phyloP scores from a whole-genome alignment of 2,797 vertebrate genomes.

The Chrysolophus pictus region DNA sequence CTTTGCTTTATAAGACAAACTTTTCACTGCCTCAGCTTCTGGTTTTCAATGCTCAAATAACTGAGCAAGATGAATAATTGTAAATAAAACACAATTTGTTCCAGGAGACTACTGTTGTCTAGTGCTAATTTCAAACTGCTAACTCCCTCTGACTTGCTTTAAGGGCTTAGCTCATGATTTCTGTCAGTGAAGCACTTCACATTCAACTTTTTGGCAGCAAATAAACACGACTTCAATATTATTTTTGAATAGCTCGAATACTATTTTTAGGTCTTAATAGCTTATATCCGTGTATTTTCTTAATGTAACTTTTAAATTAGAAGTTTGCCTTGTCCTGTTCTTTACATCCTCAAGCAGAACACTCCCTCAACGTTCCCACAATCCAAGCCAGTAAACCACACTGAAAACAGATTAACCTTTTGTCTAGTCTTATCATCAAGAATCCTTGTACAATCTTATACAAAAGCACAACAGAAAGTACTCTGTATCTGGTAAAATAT shows the following conservation, averaged over 20 bases:
- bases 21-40: not conserved
- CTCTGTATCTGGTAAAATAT: not conserved
- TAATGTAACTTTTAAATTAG: not conserved
- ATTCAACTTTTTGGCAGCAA: conserved; percentile 19
- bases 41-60: conserved; percentile 6
- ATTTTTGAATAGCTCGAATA: not conserved
- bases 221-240: not conserved
- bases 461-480: conserved; percentile 23
- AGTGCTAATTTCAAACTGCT: not conserved
- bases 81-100: conserved; percentile 39
- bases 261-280: not conserved
- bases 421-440: conserved; percentile 67
- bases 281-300: not conserved
- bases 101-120: conserved; percentile 29
- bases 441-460: conserved; percentile 36
- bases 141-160: conserved; percentile 9
- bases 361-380: conserved; percentile 43
- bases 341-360: not conserved
- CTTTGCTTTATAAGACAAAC: not conserved
- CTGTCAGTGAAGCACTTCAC: not conserved
- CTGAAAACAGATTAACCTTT: conserved; percentile 71
- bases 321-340: not conserved
- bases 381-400: conserved; percentile 60
- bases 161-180: conserved; percentile 52
- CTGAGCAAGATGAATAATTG: not conserved